Conservation (phyloP, 1,140 invertebrate species). For the Ostrea denselamellosa region DNA sequence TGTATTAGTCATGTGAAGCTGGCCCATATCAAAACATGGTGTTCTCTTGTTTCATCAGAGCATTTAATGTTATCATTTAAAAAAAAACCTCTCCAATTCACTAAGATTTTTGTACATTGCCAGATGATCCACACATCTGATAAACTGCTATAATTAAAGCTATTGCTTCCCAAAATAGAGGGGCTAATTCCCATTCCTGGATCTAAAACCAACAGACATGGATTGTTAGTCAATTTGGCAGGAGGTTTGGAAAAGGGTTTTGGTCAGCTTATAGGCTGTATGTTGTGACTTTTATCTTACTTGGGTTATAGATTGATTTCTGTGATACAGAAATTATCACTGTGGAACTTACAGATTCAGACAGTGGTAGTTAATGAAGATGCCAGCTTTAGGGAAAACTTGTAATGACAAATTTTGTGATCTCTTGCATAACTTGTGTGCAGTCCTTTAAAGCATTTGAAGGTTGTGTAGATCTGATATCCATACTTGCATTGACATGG, state of each 20-base stretch:
- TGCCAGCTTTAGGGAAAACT: neutral
- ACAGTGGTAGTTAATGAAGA: no score
- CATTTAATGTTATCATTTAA: no score
- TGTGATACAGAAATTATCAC: no score
- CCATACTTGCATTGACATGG: neutral
- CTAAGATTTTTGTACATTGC: neutral
- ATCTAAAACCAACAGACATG: neutral
- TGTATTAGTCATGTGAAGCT: no score
- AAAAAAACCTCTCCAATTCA: neutral
- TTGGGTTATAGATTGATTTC: no score
- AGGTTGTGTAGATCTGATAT: neutral
- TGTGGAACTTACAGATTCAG: no score
- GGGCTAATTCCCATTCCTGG: neutral
- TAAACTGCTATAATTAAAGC: neutral
- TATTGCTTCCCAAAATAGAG: neutral
- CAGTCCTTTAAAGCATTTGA: neutral
- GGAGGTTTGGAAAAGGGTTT: no score
- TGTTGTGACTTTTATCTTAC: no score
- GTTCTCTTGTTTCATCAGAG: no score
- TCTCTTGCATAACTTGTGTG: neutral
- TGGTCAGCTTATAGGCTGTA: no score
- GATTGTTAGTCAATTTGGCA: no score
- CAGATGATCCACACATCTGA: neutral
- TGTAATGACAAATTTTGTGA: neutral
- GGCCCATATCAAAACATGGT: no score